These are phyloP conservation scores for Gymnothorax javanicus DNA, from an alignment of 2,797 vertebrate genomes.

Conservation along the genomic window DNA sequence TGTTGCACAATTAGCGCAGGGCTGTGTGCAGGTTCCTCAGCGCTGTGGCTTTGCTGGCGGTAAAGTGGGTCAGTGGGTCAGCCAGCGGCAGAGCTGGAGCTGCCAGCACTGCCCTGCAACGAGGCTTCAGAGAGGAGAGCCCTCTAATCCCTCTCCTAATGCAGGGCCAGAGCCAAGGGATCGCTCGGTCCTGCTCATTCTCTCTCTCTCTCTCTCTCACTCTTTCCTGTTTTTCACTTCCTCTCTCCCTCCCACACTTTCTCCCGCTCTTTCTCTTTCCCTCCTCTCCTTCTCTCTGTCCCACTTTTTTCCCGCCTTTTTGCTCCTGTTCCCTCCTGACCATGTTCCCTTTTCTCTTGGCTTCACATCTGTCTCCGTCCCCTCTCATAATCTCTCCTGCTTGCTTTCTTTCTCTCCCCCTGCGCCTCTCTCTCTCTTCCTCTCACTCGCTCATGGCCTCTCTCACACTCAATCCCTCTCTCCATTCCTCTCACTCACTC, in stretches of 20 bases:
- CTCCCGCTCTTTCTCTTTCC: not conserved
- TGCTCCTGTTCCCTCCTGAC: no score
- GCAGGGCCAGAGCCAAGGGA: not conserved
- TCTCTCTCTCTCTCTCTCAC: not conserved
- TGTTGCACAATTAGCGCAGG: no score
- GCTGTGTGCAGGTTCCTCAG: not conserved
- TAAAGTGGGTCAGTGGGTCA: constrained; percentile 83
- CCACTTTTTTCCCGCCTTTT: no score
- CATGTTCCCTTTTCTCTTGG: no score
- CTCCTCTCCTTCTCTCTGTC: no score
- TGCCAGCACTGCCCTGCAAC: not conserved
- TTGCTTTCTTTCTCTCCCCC: not conserved
- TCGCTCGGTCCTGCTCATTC: not conserved
- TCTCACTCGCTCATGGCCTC: not conserved
- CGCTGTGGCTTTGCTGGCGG: constrained; percentile 25
- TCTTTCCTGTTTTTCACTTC: not conserved
- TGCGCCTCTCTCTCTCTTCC: not conserved
- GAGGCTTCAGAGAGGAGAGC: not conserved
- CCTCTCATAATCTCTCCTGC: not conserved
- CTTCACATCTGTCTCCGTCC: no score
- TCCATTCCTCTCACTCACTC: not conserved
- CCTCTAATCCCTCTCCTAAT: not conserved
- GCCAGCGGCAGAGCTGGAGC: constrained; percentile 59
- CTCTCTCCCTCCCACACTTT: not conserved
- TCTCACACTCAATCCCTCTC: not conserved